These are phyloP conservation scores for Nycticryphes semicollaris DNA, from an alignment of 2,113 vertebrate genomes.

Conservation along the genomic window DNA sequence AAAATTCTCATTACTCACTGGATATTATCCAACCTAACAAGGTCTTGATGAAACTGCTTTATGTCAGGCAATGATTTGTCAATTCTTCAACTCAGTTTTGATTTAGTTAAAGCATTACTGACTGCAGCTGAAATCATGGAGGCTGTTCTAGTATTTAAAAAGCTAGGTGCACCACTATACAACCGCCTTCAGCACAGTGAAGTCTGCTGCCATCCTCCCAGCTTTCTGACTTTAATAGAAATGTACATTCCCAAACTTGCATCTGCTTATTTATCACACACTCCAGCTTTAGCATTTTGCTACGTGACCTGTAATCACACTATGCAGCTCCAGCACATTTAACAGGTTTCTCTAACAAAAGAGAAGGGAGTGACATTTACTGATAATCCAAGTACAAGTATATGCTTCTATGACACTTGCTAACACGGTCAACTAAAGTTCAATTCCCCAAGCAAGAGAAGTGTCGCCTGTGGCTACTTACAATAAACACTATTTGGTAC, in stretches of 20 bases:
- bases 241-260: not conserved
- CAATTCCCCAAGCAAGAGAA: not conserved
- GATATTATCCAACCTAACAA: not conserved
- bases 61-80: not conserved
- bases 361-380: slow-evolving; percentile 16
- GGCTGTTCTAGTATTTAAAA: not conserved
- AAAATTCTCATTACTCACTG: not conserved
- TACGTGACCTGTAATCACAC: slow-evolving; percentile 20
- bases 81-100: not conserved
- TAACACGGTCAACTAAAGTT: not conserved
- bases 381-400: slow-evolving; percentile 15
- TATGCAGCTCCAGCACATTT: not conserved
- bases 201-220: not conserved
- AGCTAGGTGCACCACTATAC: not conserved
- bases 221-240: not conserved
- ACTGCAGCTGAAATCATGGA: not conserved
- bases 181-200: not conserved
- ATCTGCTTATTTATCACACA: not conserved
- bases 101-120: not conserved
- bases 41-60: not conserved
- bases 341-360: slow-evolving; percentile 33
- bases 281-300: slow-evolving; percentile 36
- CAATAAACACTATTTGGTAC: not conserved
- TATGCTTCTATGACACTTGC: not conserved
- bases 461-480: not conserved